These are phyloP conservation scores for Dione vanillae DNA, from an alignment of 2,888 invertebrate species.

Conservation along the genomic window DNA sequence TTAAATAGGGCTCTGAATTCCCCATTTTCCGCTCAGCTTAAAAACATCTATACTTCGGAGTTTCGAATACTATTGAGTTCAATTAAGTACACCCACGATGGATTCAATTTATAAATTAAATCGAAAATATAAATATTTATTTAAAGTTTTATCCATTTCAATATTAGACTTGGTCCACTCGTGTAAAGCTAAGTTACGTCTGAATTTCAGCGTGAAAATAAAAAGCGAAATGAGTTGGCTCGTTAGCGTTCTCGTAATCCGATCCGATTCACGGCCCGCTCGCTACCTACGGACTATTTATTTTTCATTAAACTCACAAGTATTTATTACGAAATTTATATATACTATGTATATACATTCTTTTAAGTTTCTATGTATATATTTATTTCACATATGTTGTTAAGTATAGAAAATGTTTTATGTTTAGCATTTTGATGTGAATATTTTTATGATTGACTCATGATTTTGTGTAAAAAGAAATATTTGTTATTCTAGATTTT, in stretches of 20 bases:
- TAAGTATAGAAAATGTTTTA: neutral
- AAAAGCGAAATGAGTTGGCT: slow-evolving; percentile 44
- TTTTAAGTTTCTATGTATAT: too few relatives aligned
- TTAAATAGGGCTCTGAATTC: neutral
- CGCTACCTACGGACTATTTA: slow-evolving; percentile 35
- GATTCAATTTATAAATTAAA: neutral
- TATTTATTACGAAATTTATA: slow-evolving; percentile 24
- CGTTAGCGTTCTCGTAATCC: slow-evolving; percentile 47
- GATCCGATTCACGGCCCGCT: slow-evolving; percentile 42
- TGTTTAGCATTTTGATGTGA: neutral
- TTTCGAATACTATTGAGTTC: neutral
- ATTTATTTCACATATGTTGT: too few relatives aligned
- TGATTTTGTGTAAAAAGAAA: too few relatives aligned
- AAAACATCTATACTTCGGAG: neutral
- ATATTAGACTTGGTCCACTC: slow-evolving; percentile 3
- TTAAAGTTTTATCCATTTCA: neutral
- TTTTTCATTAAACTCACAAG: slow-evolving; percentile 35
- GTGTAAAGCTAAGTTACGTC: slow-evolving; percentile 19
- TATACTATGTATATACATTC: neutral
- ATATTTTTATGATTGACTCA: neutral
- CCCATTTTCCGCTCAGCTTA: too few relatives aligned
- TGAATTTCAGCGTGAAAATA: slow-evolving; percentile 37
- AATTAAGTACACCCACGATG: neutral
- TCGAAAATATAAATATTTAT: neutral
- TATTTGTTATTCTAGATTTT: too few relatives aligned